Conservation (phyloP, 2,888 invertebrate genomes). For the Eristalis pertinax region DNA sequence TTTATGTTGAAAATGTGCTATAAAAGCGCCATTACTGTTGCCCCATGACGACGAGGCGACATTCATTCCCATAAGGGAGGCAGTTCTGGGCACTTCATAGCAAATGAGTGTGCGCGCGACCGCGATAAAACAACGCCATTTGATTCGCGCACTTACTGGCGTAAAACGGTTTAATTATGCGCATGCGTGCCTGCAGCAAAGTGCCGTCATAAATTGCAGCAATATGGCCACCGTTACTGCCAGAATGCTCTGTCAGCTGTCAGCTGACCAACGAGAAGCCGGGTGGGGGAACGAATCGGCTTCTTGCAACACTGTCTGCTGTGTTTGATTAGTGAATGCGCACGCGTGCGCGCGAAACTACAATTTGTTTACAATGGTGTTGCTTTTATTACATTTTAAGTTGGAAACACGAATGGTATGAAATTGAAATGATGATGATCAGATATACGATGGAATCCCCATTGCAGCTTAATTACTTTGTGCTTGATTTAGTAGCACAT, state of each 20-base stretch:
- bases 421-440: slow-evolving; percentile 42
- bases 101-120: slow-evolving; percentile 19
- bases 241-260: slow-evolving; percentile 26
- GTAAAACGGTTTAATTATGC: slow-evolving; percentile 70
- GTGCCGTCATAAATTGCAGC: slow-evolving; percentile 63
- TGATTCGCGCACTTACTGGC: slow-evolving; percentile 64
- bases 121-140: slow-evolving; percentile 62
- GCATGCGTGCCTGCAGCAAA: slow-evolving; percentile 64
- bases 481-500: slow-evolving; percentile 38
- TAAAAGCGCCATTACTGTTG: slow-evolving; percentile 46
- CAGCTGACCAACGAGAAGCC: not conserved
- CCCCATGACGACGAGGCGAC: slow-evolving; percentile 9
- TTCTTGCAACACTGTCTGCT: slow-evolving; percentile 22
- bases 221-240: slow-evolving; percentile 64
- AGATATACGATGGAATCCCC: slow-evolving; percentile 37
- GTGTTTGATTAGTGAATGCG: slow-evolving; percentile 67
- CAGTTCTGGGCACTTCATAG: not conserved
- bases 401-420: slow-evolving; percentile 24
- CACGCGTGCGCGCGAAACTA: slow-evolving; percentile 68
- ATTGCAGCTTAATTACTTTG: slow-evolving; percentile 39
- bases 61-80: slow-evolving; percentile 34
- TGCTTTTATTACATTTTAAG: slow-evolving; percentile 35
- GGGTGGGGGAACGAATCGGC: not conserved
- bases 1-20: slow-evolving; percentile 47
- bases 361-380: slow-evolving; percentile 65